Conservation (phyloP, 2,797 vertebrate genomes). For the Saxicola maurus region DNA sequence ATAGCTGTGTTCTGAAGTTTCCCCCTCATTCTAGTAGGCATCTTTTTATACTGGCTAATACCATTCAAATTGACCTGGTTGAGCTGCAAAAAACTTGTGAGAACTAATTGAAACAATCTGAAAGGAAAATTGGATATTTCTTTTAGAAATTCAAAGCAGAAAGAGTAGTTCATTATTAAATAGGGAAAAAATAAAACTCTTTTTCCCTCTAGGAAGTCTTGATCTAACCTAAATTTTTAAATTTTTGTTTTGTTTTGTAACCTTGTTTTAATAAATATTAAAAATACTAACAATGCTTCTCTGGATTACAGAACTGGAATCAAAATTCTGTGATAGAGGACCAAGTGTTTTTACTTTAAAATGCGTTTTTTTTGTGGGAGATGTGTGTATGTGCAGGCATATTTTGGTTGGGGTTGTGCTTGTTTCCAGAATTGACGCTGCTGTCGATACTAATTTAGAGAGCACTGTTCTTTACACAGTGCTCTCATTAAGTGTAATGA, state of each 20-base stretch:
- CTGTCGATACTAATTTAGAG: background rate
- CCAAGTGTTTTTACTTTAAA: background rate
- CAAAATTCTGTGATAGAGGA: background rate
- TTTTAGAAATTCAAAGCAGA: background rate
- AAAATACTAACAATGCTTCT: background rate
- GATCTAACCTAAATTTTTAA: background rate
- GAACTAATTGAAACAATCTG: background rate
- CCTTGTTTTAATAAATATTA: background rate
- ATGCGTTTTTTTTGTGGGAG: background rate
- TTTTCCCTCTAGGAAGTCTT: background rate
- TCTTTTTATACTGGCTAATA: background rate
- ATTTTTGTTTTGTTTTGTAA: too few relatives aligned
- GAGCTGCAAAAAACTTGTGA: background rate
- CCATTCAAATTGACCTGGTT: background rate
- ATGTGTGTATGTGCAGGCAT: background rate
- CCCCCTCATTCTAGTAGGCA: background rate
- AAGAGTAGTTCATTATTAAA: background rate
- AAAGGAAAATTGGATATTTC: background rate
- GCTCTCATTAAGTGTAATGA: background rate
- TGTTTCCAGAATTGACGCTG: background rate
- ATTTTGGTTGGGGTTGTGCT: background rate
- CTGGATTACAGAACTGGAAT: background rate
- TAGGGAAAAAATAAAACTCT: background rate
- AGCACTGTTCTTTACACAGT: background rate
- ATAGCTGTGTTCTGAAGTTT: background rate